Conservation (phyloP, 2,113 vertebrate genomes). For the Paramisgurnus dabryanus region DNA sequence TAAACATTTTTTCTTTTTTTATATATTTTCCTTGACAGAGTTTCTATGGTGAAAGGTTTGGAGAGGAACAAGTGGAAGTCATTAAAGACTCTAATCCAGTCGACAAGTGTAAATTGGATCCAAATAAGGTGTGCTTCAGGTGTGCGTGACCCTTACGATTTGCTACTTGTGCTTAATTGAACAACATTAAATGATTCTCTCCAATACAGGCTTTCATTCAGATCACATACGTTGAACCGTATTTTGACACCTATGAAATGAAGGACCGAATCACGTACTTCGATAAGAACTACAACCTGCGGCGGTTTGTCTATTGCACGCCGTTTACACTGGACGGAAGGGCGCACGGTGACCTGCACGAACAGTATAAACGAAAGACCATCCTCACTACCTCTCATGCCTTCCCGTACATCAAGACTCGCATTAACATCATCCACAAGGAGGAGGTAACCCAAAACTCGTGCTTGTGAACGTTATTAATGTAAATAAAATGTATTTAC, state of each 20-base stretch:
- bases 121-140: conserved; percentile 84
- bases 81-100: conserved; percentile 99
- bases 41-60: conserved; percentile 96
- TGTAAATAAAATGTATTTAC: neutral
- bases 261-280: conserved; percentile 99
- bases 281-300: conserved; percentile 97
- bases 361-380: conserved; percentile 97
- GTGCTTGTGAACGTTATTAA: neutral
- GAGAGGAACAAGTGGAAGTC: conserved; percentile 94
- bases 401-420: conserved; percentile 98
- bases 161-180: too few relatives aligned
- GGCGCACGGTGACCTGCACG: conserved; percentile 94
- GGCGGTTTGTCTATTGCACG: conserved; percentile 97
- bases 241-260: conserved; percentile 98
- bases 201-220: conserved; percentile 88
- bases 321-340: conserved; percentile 96
- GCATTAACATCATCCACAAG: conserved; percentile 97
- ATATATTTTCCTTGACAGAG: conserved; percentile 71
- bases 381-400: conserved; percentile 96
- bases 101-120: conserved; percentile 96
- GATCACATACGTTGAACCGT: conserved; percentile 97
- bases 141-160: neutral
- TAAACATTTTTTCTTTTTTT: neutral
- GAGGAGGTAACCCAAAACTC: conserved; percentile 81
- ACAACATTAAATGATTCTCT: neutral